Percentiles rank a stretch among this genome's conserved stretches.
Evolutionary conservation across 2,888 invertebrate species (phyloP).

Genomic region (Busseola fusca): DNA sequence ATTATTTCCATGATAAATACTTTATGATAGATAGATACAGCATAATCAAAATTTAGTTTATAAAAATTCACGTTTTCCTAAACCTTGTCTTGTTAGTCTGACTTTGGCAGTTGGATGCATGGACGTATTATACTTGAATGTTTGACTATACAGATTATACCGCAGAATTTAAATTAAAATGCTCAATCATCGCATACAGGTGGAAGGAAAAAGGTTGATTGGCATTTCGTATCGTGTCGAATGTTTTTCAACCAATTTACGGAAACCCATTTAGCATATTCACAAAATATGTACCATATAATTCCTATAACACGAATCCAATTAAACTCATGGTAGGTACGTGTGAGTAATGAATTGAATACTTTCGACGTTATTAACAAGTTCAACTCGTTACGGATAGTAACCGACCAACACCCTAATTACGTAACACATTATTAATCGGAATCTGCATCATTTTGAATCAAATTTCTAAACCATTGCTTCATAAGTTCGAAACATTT

Average conservation of each 20-base stretch:
- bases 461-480: no score
- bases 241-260: conserved; percentile 17
- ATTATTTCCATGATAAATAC: conserved; percentile 7
- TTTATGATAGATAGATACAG: background rate
- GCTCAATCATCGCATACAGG: background rate
- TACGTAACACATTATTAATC: no score
- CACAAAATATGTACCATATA: background rate
- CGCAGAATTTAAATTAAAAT: background rate
- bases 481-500: no score
- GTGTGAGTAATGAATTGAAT: background rate
- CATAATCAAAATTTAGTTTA: background rate
- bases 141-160: background rate
- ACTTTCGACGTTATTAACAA: background rate
- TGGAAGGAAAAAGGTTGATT: conserved; percentile 15
- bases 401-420: background rate
- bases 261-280: background rate
- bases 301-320: conserved; percentile 15
- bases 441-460: no score
- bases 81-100: background rate
- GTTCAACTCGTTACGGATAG: background rate
- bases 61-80: background rate
- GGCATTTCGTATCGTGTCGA: background rate
- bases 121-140: no score
- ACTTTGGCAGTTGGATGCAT: conserved; percentile 38
- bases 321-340: background rate